Base-by-base conservation (phyloP, 1,140 invertebrate species). In the Aethina tumida region DNA sequence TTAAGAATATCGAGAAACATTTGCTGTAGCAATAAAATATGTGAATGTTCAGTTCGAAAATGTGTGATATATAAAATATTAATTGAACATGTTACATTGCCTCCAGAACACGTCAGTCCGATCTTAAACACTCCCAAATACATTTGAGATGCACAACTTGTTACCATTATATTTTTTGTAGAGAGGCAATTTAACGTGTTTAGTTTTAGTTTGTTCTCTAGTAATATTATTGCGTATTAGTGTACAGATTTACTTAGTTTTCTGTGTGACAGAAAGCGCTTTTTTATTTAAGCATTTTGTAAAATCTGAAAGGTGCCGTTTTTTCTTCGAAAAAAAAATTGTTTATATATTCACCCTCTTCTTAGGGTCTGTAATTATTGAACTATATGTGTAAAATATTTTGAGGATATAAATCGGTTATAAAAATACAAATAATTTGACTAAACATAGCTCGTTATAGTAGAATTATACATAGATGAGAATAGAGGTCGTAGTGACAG, bases 11-110 rank as follows among this genome's bases (percentile, higher is more conserved):
- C n/a, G 39, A 35, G 35, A 41, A 53, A 49, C 46, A 44, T 54
- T 59, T 59, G 55, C 51, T 55, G 50, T 59, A 60, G 58, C 58
- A 60, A 60, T 60, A 60, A 58, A 36, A 41, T 43, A 28, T n/a
- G n/a, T 43, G 43, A 47, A 54, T 45, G 35, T 52, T 52, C 20
- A 43, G 40, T 49, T 52, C 29, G 36, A 43, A 39, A 46, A 49
- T 36, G 50, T 52, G 50, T 51, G 51, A 49, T 52, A 52, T 49
- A 45, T 28, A 43, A 43, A 37, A 31, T 31, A 42, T 40, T 40
- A 24, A 24, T 24, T 24, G 7, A 24, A 12, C 7, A 24, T 8
- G 22, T 24, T 8, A 12, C 22, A 24, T 24, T 24, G 8, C 22
- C n/a, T 7, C 6, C 21, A 24, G n/a, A 24, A 24, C n/a, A 24